These are phyloP conservation scores for Enteromius anoplus DNA, from an alignment of 2,797 vertebrate genomes.

Conservation along the genomic window DNA sequence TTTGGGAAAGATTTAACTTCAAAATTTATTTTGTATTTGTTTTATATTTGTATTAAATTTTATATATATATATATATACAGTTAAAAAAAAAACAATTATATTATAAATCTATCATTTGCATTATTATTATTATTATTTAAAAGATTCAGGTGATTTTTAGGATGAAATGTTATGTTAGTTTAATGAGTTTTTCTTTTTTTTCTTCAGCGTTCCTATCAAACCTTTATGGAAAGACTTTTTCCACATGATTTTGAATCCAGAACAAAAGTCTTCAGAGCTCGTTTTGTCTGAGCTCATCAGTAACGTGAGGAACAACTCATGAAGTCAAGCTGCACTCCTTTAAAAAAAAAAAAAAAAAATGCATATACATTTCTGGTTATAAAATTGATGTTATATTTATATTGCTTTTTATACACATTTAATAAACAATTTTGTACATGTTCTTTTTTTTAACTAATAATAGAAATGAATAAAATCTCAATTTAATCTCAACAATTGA, in stretches of 20 bases:
- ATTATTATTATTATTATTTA: background rate
- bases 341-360: background rate
- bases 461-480: background rate
- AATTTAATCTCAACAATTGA: background rate
- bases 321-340: background rate
- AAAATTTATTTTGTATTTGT: background rate
- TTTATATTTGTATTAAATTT: no score
- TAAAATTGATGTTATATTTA: background rate
- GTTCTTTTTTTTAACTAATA: background rate
- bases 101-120: background rate
- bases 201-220: conserved; percentile 43
- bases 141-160: background rate
- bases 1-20: background rate
- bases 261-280: conserved; percentile 37
- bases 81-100: background rate
- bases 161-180: background rate
- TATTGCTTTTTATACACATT: background rate
- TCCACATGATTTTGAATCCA: conserved; percentile 62
- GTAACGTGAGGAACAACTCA: conserved; percentile 34
- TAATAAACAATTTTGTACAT: background rate
- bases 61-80: no score
- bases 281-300: conserved; percentile 56
- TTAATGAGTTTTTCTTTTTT: background rate
- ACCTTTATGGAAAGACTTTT: conserved; percentile 60
- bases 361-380: background rate